These are phyloP conservation scores for Drosophila paulistorum DNA, from an alignment of 1,140 invertebrate genomes.

Conservation along the genomic window DNA sequence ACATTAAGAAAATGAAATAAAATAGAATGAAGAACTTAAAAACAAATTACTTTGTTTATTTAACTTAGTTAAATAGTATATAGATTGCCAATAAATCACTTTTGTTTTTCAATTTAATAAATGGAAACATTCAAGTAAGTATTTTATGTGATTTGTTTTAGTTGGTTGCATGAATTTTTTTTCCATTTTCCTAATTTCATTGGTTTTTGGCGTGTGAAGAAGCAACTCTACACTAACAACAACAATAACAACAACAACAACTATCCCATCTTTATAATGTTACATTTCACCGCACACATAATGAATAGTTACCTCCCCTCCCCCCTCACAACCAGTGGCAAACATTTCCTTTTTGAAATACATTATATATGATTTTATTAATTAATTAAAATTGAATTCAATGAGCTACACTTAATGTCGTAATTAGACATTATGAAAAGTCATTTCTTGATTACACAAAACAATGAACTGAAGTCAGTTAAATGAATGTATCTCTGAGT, in stretches of 20 bases:
- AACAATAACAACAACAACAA: neutral
- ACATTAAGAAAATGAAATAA: no score
- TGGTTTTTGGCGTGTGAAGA: no score
- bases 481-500: neutral
- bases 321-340: neutral
- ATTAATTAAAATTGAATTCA: constrained; percentile 36
- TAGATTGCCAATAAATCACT: neutral
- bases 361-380: constrained; percentile 21
- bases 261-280: neutral
- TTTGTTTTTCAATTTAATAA: constrained; percentile 2
- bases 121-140: neutral
- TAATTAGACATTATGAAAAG: constrained; percentile 70
- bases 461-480: constrained; percentile 22
- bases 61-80: neutral
- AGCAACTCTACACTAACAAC: no score
- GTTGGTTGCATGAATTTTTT: neutral
- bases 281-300: neutral
- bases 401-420: constrained; percentile 35
- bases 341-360: constrained; percentile 48
- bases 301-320: neutral
- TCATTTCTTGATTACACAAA: constrained; percentile 58
- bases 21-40: no score
- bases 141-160: neutral
- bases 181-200: neutral
- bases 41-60: no score